These are phyloP conservation scores for Drosophila peninsularis DNA, from an alignment of 2,888 invertebrate species.

Conservation along the genomic window DNA sequence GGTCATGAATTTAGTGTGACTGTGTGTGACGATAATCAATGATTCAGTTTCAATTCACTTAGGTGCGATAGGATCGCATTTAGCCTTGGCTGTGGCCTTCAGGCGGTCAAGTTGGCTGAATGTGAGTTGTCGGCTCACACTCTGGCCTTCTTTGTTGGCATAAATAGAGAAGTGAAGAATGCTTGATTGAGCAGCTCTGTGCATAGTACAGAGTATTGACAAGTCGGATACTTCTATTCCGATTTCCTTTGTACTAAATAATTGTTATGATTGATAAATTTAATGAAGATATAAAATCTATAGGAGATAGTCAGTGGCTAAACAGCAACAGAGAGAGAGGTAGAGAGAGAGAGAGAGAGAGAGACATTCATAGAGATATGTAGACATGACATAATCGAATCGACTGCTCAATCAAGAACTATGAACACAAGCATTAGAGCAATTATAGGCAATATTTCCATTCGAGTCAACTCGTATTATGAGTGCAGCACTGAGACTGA, in stretches of 20 bases:
- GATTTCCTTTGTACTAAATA: background rate
- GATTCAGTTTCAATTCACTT: background rate
- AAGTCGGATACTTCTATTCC: background rate
- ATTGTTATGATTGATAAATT: background rate
- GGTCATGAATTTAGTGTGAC: too few relatives aligned
- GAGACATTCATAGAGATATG: background rate
- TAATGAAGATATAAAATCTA: background rate
- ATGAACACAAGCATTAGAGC: background rate
- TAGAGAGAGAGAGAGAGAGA: background rate
- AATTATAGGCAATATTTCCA: background rate
- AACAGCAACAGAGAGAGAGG: too few relatives aligned
- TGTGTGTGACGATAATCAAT: background rate
- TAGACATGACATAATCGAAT: constrained; percentile 4
- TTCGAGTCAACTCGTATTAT: background rate
- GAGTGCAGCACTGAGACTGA: background rate
- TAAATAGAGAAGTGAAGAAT: background rate
- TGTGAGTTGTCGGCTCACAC: too few relatives aligned
- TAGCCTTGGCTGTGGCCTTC: background rate
- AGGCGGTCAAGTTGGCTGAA: too few relatives aligned
- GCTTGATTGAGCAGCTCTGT: background rate
- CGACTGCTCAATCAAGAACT: background rate
- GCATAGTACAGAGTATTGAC: background rate
- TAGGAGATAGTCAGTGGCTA: too few relatives aligned
- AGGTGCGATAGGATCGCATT: background rate
- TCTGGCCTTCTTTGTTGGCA: too few relatives aligned